Evolutionary conservation across 2,113 vertebrate species (phyloP).

Genomic region (Loxodonta africana): DNA sequence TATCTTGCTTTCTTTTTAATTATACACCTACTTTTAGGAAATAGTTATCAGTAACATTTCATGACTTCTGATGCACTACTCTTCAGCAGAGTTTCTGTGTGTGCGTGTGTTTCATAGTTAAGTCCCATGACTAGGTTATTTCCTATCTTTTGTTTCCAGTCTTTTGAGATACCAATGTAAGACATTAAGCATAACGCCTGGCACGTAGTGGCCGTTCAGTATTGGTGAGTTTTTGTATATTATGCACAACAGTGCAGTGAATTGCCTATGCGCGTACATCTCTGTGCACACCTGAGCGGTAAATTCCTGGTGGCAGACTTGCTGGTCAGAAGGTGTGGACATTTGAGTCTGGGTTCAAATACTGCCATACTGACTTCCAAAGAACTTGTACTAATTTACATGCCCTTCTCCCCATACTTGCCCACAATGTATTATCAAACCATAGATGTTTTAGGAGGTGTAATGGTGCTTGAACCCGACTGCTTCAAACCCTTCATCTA

Average conservation of each 20-base stretch:
- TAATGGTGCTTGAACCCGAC: neutral
- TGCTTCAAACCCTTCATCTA: neutral
- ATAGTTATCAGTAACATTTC: neutral
- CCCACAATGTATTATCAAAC: neutral
- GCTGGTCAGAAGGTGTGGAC: neutral
- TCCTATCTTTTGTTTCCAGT: neutral
- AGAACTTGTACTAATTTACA: neutral
- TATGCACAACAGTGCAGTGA: neutral
- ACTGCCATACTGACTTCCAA: neutral
- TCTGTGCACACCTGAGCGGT: neutral
- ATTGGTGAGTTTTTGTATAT: slow-evolving; percentile 23
- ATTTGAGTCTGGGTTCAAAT: neutral
- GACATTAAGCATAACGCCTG: neutral
- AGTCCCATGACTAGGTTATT: neutral
- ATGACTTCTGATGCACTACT: neutral
- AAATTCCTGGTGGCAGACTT: neutral
- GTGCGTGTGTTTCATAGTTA: neutral
- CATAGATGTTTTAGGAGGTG: neutral
- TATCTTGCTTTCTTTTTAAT: neutral
- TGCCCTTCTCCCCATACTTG: neutral
- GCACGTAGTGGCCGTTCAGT: neutral
- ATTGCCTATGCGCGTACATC: neutral
- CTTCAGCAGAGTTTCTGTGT: neutral
- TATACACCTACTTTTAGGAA: neutral
- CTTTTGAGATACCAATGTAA: neutral